Percentiles rank a stretch among this genome's conserved stretches.
phyloP scores from a whole-genome alignment of 2,113 vertebrate genomes.

The Zapornia atra region DNA sequence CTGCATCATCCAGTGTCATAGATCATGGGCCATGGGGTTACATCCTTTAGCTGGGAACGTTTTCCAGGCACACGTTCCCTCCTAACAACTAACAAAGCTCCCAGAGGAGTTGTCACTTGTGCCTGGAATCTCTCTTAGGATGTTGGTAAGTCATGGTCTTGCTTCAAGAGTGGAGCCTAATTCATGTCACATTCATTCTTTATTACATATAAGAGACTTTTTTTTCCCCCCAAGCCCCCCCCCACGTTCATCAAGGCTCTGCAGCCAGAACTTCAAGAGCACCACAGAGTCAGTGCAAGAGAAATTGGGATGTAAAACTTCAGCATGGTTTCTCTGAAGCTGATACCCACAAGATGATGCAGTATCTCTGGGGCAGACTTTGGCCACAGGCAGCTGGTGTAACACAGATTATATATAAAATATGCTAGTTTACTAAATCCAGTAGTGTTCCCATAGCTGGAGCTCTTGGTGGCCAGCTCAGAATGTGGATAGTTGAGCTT shows the following conservation, averaged over 20 bases:
- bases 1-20: background rate
- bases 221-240: background rate
- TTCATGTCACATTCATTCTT: background rate
- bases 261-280: background rate
- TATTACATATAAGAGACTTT: background rate
- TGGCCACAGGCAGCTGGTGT: background rate
- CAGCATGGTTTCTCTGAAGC: background rate
- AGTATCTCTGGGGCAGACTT: background rate
- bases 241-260: background rate
- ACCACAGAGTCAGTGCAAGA: background rate
- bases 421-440: background rate
- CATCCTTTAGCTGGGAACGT: background rate
- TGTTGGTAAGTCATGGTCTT: background rate
- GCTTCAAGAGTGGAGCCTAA: background rate
- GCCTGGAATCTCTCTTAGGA: background rate
- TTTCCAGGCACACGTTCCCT: background rate
- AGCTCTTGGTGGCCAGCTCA: background rate
- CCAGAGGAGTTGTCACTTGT: background rate
- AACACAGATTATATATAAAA: background rate
- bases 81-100: background rate
- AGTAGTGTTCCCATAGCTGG: background rate
- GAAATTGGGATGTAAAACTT: background rate
- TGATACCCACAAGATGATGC: background rate
- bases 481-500: background rate
- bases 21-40: background rate